Base-by-base conservation (phyloP, 2,113 vertebrate genomes). In the Lonchura striata region DNA sequence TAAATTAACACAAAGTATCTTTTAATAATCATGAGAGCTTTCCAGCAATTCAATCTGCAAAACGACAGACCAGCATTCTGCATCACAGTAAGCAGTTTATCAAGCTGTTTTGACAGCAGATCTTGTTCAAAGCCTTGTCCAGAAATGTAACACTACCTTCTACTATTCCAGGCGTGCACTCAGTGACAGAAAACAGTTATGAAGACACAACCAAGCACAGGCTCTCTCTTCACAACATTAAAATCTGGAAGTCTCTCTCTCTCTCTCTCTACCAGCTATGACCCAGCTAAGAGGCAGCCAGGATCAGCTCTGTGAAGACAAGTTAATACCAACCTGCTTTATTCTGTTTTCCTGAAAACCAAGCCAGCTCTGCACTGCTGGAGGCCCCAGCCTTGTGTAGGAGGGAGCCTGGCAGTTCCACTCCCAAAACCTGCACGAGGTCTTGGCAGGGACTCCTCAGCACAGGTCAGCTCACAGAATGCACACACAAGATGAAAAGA, bases 21-120 rank as follows among this genome's bases (percentile, higher is more conserved):
- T 95, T 95, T 80, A 88, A 93, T 88, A 78, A 59, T 16, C 39
- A 0, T 86, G 65, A 89, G 30, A 86, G 85, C 60, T 74, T 82
- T 56, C 71, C 6, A 31, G 75, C 56, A 90, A 86, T 50, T 83
- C 33, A 69, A 68, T 75, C 60, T 83, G 79, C 57, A 85, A 65
- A 94, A 84, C 46, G 64, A 53, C 42, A 93, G 53, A 24, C 27
- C 25, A 71, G 39, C 60, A 31, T n/a, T 72, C 41, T 60, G 52
- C 52, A 47, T 53, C 75, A 54, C 59, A 80, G 63, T 22, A 81
- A 75, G 68, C 24, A n/a, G 35, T 68, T 86, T 63, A 88, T 83
- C 69, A 35, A 44, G 42, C 2, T 83, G 1, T 53, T 86, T 53
- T 66, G 64, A 92, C 4, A 3, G 68, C 74, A 93, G 56, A 74